Evolutionary conservation across 2,888 invertebrate species (phyloP), one percentile per base, ranked within the genome.

Genomic region (Thysanoteuthis rhombus): DNA sequence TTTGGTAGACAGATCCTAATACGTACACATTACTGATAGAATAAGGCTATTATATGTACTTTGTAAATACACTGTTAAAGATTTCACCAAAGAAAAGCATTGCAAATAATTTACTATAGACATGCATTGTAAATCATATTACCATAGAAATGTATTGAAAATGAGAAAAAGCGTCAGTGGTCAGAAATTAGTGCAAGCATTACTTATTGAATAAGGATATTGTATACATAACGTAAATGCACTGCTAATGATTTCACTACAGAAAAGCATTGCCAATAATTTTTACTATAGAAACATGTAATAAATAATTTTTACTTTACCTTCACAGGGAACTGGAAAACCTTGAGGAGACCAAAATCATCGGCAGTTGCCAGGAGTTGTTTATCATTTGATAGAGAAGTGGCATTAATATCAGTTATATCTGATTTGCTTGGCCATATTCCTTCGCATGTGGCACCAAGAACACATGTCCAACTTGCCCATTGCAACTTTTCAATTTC

Each of bases 391-490:
- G 97, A 96, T 42, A 97, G 95, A 94, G 96, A 96, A 16, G 97
- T 94, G 28, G 97, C 97, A 95, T 97, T 97, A 38, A 97, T 96
- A 94, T 97, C 97, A 8, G 97, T 97, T 89, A 97, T 96, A 95
- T 97, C 97, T 95, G 96, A 96, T 93, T 96, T 96, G n/a, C 97
- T 97, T 47, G 97, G 97, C 97, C 97, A 97, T 58, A 97, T 96
- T 28, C 97, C 97, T 94, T 96, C 97, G 94, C 97, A 96, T 1
- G 96, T 96, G 16, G 94, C 94, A n/a, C 97, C 97, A 28, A 97
- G 95, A 10, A 97, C 97, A 94, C 97, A 95, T 1, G 97, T 97
- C 97, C 97, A 97, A 32, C 96, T 95, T n/a, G 95, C 94, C 97
- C 97, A 97, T 52, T 95, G 94, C 52, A 97, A 95, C 94, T 96